Base-by-base conservation (phyloP, 2,113 vertebrate genomes). In the Genyomyrus donnyi region DNA sequence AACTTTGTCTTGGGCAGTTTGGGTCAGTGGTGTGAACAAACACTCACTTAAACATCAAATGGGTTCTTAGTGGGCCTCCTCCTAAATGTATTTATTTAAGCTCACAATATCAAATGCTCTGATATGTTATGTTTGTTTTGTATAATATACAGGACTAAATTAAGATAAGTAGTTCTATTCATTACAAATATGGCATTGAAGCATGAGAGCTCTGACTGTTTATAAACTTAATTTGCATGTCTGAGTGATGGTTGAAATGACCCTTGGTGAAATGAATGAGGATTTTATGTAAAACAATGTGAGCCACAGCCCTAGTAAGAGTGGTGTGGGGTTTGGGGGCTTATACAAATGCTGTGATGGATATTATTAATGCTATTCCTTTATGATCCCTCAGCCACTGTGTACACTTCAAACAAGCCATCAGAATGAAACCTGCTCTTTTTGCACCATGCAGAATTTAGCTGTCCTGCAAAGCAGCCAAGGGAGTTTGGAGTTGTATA, bases 1-100 rank as follows among this genome's bases (percentile, higher is more conserved):
- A 52, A 52, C 85, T 87, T 52, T 87, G 85, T 48, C 24, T 53
- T 53, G 50, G 50, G 27, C 85, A 87, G 85, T 53, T 35, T 87
- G 85, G 85, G 85, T 53, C 85, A 87, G 50, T 27, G 50, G 15
- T 53, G 15, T 87, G 49, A 53, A 53, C 50, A 87, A 87, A 52
- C 50, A 53, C 45, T 48, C 45, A 84, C 42, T 84, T 84, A 85
- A 85, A 85, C 83, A 85, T 85, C 19, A 46, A 85, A 85, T 27
- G 19, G 19, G 9, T 46, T 85, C 17, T 46, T 42, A 85, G 70
- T 39, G 39, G 15, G 15, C 15, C 17, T 87, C 53, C 50, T 56
- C 7, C n/a, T 3, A 53, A 35, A 35, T 87, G 19, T 24, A 21
- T 84, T 45, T 46, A 85, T 85, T 24, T 85, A 85, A 48, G 24